A percentile compares a stretch with the other conserved stretches of the same genome.
These are phyloP conservation scores for Luscinia luscinia DNA, from an alignment of 2,797 vertebrate species.

Conservation along the genomic window DNA sequence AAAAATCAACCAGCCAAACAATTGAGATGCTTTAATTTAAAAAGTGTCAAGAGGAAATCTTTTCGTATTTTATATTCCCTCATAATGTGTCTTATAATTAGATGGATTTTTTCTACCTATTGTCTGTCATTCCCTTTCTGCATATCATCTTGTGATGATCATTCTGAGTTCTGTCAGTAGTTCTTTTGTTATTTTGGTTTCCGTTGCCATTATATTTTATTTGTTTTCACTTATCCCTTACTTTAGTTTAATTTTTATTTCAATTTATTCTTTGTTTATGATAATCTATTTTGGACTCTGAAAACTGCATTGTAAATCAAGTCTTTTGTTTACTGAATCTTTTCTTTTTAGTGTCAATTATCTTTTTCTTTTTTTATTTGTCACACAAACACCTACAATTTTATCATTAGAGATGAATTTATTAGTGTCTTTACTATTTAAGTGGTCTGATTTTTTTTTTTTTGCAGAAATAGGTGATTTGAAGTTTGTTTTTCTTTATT, in stretches of 20 bases:
- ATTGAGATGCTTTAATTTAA: neutral
- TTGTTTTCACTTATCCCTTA: neutral
- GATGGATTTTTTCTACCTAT: neutral
- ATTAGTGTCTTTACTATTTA: neutral
- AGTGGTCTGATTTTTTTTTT: neutral
- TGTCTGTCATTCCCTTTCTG: constrained; percentile 6
- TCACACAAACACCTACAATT: neutral
- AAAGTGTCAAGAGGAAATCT: neutral
- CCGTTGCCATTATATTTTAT: neutral
- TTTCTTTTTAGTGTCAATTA: neutral
- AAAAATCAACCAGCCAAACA: neutral
- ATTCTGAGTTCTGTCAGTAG: neutral
- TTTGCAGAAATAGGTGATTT: neutral
- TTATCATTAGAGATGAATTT: neutral
- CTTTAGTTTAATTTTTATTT: neutral
- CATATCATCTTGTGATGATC: neutral
- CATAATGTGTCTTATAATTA: neutral
- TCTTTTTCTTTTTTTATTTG: neutral
- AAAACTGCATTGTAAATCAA: neutral
- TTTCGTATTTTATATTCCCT: neutral
- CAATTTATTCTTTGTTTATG: neutral
- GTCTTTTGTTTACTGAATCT: neutral
- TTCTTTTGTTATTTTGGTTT: neutral
- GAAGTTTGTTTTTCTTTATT: neutral
- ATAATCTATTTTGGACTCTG: neutral